Conservation (phyloP, 2,888 invertebrate species). For the Troides oblongomaculatus region DNA sequence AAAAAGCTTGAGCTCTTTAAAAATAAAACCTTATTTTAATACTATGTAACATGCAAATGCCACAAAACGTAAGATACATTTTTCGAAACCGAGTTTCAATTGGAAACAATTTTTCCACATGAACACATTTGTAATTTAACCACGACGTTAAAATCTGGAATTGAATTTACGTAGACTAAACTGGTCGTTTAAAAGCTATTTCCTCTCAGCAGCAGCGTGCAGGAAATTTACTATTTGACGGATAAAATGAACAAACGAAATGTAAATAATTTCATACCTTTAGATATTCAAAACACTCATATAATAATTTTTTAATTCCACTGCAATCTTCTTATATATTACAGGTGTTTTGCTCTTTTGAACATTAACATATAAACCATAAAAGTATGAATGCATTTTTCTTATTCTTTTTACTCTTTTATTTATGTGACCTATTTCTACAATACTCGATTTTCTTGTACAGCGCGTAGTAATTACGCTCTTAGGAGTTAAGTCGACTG, state of each 20-base stretch:
- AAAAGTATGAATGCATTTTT: no score
- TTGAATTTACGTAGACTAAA: slow-evolving; percentile 43
- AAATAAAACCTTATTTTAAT: no score
- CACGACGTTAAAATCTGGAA: slow-evolving; percentile 34
- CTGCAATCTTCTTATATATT: no score
- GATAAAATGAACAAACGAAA: slow-evolving; percentile 21
- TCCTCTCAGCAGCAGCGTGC: slow-evolving; percentile 38
- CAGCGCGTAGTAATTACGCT: slow-evolving; percentile 15
- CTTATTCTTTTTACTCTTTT: no score
- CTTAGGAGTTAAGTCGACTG: slow-evolving; percentile 14
- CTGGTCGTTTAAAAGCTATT: slow-evolving; percentile 49
- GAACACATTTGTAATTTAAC: slow-evolving; percentile 32
- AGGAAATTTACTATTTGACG: slow-evolving; percentile 33
- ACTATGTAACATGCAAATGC: no score
- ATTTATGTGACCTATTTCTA: slow-evolving; percentile 12
- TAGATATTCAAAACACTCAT: no score
- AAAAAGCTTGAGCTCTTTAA: no score
- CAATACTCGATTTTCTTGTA: slow-evolving; percentile 10
- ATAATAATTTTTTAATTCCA: no score
- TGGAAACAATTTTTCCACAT: slow-evolving; percentile 30
- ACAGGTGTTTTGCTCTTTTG: no score
- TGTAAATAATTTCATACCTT: background rate
- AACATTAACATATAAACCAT: no score
- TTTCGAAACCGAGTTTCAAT: no score
- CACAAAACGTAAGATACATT: no score